Evolutionary conservation across 2,113 vertebrate genomes (phyloP), one percentile per base, ranked within the genome.

Genomic region (Furnarius figulus): DNA sequence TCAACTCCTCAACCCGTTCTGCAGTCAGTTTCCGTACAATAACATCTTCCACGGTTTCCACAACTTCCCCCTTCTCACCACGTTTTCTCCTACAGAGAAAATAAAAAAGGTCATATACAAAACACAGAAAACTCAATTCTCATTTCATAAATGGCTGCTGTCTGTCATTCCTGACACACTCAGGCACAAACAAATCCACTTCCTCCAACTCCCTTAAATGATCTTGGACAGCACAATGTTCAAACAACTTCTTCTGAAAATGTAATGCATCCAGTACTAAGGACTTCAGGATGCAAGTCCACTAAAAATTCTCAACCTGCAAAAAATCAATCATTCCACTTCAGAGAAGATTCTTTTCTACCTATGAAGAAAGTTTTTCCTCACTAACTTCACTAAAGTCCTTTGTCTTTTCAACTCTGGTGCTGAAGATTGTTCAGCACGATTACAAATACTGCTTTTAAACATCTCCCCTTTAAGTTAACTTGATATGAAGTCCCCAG

Each of bases 11-110:
- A 84, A 99, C 99, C 97, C 99, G 96, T 95, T 99, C 99, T 33
- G 99, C 97, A 35, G 99, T 99, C 86, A 99, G 96, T 96, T 99
- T 99, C 66, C 99, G 98, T 90, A 99, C 99, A 73, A 99, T 99
- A 85, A 99, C 99, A 92, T 99, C 99, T 97, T 99, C 99, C 52
- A 99, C 99, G 5, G 99, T 99, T 98, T 99, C 99, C 3, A 99
- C 99, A 94, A 99, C 99, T 96, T 99, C 99, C 9, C 99, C 99
- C 87, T 99, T 99, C 97, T 99, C 99, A 20, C 99, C 99, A 25
- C 99, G 98, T 95, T 99, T 99, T 94, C 99, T 99, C 86, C 99
- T 99, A 67, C 4, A 68, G 28, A 58, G 24, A 40, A 81, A 75
- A 58, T 42, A 42, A 49, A 33, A 50, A 22, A 66, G 58, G 15